Conservation (phyloP, 2,888 invertebrate genomes). For the Dicyrtoma fusca region DNA sequence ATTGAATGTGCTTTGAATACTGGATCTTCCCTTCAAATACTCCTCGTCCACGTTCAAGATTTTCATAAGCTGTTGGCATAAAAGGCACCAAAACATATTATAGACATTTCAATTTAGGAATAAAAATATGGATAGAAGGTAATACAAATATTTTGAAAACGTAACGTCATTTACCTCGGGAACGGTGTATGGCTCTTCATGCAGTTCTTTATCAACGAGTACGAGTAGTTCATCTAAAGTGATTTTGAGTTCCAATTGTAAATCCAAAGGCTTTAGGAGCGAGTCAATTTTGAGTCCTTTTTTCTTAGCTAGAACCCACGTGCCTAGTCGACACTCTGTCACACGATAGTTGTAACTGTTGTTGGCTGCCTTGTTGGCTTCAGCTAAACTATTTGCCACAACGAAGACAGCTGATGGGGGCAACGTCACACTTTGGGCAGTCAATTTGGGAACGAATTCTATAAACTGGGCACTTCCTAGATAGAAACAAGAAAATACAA, state of each 20-base stretch:
- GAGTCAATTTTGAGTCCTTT: conserved; percentile 68
- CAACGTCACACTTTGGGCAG: conserved; percentile 74
- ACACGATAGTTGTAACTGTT: conserved; percentile 85
- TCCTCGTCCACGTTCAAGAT: conserved; percentile 24
- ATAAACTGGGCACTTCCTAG: conserved; percentile 85
- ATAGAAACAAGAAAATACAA: too few relatives aligned
- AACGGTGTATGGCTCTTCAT: conserved; percentile 70
- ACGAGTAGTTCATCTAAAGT: conserved; percentile 69
- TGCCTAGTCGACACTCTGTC: conserved; percentile 90
- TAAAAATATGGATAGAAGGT: too few relatives aligned
- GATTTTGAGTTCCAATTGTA: conserved; percentile 71
- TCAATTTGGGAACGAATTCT: conserved; percentile 82
- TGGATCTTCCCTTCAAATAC: conserved; percentile 5
- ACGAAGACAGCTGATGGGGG: conserved; percentile 86
- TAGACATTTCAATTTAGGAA: too few relatives aligned
- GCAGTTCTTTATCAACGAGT: conserved; percentile 69
- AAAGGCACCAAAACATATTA: too few relatives aligned
- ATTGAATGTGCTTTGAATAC: conserved; percentile 25
- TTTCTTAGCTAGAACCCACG: conserved; percentile 74
- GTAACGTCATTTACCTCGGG: conserved; percentile 73
- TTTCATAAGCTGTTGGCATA: conserved; percentile 24
- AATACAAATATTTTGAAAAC: background rate
- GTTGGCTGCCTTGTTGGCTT: conserved; percentile 92
- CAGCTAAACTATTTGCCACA: conserved; percentile 85
- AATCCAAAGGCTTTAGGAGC: conserved; percentile 71